Evolutionary conservation across 2,113 vertebrate genomes (phyloP), one percentile per base, ranked within the genome.

Genomic region (Cairina moschata): DNA sequence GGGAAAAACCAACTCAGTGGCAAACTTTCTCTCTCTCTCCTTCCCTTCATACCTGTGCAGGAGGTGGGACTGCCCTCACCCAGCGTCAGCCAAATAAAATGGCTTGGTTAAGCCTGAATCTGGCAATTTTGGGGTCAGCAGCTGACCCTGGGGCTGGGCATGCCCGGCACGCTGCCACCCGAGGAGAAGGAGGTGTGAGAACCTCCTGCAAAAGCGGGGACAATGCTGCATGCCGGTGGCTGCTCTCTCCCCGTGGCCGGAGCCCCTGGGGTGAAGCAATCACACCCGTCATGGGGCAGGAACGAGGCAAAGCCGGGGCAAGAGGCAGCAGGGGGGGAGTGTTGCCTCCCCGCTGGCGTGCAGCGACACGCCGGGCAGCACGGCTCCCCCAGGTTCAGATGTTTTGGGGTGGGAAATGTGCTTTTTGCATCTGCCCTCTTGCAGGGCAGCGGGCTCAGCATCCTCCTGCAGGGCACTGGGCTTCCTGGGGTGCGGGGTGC

Each of bases 211-310:
- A 48, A 48, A 48, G 42, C 17, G 42, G 42, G 42, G 42, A 44
- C 42, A 17, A 17, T 17, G 42, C 42, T 17, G 42, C 11, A 5
- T 40, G 40, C 40, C 42, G 6, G 16, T 25, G 10, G 52, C 60
- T 28, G 60, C 60, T 28, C 82, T 32, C 1, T 1, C 86, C 63
- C 9, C 9, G 0, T 4, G 67, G 74, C 81, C 0, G 7, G 72
- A 66, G 73, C 50, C 38, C 32, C 44, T 42, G 36, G 75, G 90
- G 80, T 95, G 95, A 91, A 91, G 96, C 90, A 94, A 90, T 91
- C 5, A 0, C 3, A 0, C 1, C 8, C 28, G 58, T 88, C 78
- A 93, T 23, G 3, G 5, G 36, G 62, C 44, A 94, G 95, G 95
- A 90, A 73, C 18, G 13, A 55, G 75, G 74, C 2, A 17, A 83